Evolutionary conservation across 2,797 vertebrate species (phyloP), one percentile per base, ranked within the genome.

Genomic region (Sebastes trivittatus): DNA sequence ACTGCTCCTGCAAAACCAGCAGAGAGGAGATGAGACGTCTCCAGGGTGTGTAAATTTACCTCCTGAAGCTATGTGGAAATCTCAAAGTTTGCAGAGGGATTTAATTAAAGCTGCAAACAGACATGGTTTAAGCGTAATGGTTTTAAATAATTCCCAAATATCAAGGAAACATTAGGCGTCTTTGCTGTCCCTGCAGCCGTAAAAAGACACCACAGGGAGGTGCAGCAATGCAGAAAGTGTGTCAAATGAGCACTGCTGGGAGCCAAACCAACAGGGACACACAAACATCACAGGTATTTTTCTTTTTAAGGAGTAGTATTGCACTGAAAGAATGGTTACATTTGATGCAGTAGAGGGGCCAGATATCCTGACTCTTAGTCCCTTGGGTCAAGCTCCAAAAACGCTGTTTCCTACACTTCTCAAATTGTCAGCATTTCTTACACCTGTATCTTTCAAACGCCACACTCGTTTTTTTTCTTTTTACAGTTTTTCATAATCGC

Each of bases 191-290:
- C 9, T n/a, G 54, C 54, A 66, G 74, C 14, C 2, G 7, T 49
- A 46, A 23, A 55, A 52, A 61, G 52, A 66, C 7, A 27, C 30
- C 34, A 63, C 2, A 3, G 46, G 30, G 68, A 70, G 59, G 42
- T 82, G 81, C 72, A 81, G 38, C 23, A 62, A 81, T 54, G 82
- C 78, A 84, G 59, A 82, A 79, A 80, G 71, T 78, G 59, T 70
- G 66, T 18, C 62, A 86, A 85, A 86, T 82, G 83, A 87, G 86
- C 32, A 67, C 72, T 59, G 2, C 23, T 22, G 75, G 84, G 81
- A 85, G 18, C 18, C 58, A 36, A 73, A 71, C 55, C 62, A 75
- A 49, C 32, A 7, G 78, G 59, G 77, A 84, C n/a, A 4, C 42
- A 29, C 38, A 65, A 22, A 75, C 29, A 54, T 36, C 49, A 25